phyloP scores from a whole-genome alignment of 1,140 invertebrate genomes.

The Oncopeltus fasciatus region DNA sequence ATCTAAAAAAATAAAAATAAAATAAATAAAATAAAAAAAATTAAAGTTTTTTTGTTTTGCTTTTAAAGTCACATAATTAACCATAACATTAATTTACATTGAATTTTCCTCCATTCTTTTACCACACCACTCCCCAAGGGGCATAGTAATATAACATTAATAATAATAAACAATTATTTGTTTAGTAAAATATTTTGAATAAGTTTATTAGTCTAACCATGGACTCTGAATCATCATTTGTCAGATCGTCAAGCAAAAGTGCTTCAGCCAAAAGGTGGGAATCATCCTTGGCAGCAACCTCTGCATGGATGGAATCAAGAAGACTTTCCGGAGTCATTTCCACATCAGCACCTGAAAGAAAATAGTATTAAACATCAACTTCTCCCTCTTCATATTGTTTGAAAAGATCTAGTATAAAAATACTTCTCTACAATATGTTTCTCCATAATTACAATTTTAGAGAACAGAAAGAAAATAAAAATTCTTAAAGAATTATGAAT shows the following conservation, averaged over 20 bases:
- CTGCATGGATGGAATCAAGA: conserved; percentile 16
- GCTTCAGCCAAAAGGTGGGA: conserved; percentile 32
- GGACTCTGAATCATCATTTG: conserved; percentile 11
- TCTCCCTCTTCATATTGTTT: neutral
- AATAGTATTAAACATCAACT: neutral
- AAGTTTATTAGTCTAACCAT: neutral
- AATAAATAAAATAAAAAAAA: too few species aligned
- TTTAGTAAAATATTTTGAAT: too few species aligned
- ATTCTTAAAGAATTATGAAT: too few species aligned
- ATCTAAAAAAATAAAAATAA: too few species aligned
- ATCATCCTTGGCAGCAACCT: conserved; percentile 22
- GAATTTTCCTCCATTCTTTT: too few species aligned
- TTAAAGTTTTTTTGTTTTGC: too few species aligned
- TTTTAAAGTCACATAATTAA: too few species aligned
- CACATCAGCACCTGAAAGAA: neutral
- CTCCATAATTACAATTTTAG: neutral
- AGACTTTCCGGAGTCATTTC: conserved; percentile 15
- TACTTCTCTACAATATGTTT: neutral
- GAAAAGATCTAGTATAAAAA: neutral
- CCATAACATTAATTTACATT: too few species aligned
- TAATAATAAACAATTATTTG: too few species aligned
- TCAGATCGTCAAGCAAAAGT: conserved; percentile 32
- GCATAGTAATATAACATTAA: too few species aligned
- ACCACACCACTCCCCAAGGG: too few species aligned
- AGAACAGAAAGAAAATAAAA: neutral